Conservation (phyloP, 2,113 vertebrate genomes). For the Corythoichthys haematopterus region DNA sequence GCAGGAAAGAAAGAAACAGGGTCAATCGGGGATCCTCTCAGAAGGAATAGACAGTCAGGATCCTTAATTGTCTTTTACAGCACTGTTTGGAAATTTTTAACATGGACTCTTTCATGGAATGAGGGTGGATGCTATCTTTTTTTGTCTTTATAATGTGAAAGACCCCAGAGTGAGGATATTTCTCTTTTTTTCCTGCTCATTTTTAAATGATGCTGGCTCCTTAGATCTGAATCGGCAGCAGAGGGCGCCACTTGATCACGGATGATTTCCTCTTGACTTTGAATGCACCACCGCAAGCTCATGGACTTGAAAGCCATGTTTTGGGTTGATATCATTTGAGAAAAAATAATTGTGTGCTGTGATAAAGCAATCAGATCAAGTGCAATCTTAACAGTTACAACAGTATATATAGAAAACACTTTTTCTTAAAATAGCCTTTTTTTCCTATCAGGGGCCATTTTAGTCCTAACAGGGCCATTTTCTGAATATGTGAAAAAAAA, state of each 20-base stretch:
- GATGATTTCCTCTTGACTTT: constrained; percentile 12
- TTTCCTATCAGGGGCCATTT: constrained; percentile 25
- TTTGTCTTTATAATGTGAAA: constrained; percentile 76
- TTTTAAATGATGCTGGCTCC: constrained; percentile 26
- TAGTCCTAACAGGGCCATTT: background rate
- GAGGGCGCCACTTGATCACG: constrained; percentile 43
- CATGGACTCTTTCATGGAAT: constrained; percentile 60
- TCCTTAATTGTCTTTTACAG: constrained; percentile 59
- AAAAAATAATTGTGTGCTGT: constrained; percentile 60
- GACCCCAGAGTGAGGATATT: constrained; percentile 41
- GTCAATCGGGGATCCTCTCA: constrained; percentile 69
- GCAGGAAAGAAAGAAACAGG: constrained; percentile 65
- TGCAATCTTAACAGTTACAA: constrained; percentile 71
- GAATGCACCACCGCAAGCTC: constrained; percentile 50
- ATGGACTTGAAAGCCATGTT: constrained; percentile 25
- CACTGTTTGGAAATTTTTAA: constrained; percentile 66
- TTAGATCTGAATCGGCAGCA: constrained; percentile 44
- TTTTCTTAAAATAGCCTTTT: constrained; percentile 40
- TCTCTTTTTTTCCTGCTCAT: constrained; percentile 54
- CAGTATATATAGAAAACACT: constrained; percentile 40
- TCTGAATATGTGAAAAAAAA: background rate
- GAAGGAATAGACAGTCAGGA: constrained; percentile 46
- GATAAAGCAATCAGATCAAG: constrained; percentile 76
- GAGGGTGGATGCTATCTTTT: constrained; percentile 45
- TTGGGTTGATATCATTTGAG: constrained; percentile 36